Evolutionary conservation across 2,888 invertebrate species (phyloP).

Genomic region (Nemoura dubitans): DNA sequence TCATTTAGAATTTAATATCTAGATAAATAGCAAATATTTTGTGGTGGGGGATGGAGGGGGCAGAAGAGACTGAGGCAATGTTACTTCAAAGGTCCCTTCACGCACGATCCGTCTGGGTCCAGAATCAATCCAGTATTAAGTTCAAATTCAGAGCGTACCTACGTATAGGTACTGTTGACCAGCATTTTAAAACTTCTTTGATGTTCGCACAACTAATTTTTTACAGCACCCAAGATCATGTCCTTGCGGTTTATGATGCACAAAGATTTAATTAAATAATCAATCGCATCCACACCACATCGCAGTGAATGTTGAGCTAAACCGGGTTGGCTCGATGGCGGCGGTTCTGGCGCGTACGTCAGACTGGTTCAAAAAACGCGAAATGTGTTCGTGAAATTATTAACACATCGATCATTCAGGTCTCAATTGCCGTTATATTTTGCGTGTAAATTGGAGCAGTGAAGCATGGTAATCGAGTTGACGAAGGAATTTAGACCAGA

Average conservation of each 20-base stretch:
- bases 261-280: not conserved
- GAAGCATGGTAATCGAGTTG: not conserved
- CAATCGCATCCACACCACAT: not conserved
- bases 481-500: slow-evolving; percentile 21
- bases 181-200: no score
- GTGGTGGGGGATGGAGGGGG: not conserved
- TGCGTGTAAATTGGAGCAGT: not conserved
- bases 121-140: not conserved
- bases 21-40: not conserved
- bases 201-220: not conserved
- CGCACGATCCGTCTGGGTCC: not conserved
- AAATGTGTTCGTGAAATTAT: not conserved
- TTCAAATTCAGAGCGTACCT: not conserved
- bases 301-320: no score
- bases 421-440: slow-evolving; percentile 1
- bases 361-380: not conserved
- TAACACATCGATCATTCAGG: slow-evolving; percentile 23
- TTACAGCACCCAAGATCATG: not conserved
- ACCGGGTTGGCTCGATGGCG: not conserved
- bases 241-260: not conserved
- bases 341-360: not conserved
- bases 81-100: not conserved
- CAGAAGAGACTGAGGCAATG: not conserved
- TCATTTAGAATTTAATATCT: not conserved
- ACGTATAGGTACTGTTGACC: no score